Evolutionary conservation across 1,140 invertebrate genomes (phyloP).

Genomic region (Trachymyrmex septentrionalis): DNA sequence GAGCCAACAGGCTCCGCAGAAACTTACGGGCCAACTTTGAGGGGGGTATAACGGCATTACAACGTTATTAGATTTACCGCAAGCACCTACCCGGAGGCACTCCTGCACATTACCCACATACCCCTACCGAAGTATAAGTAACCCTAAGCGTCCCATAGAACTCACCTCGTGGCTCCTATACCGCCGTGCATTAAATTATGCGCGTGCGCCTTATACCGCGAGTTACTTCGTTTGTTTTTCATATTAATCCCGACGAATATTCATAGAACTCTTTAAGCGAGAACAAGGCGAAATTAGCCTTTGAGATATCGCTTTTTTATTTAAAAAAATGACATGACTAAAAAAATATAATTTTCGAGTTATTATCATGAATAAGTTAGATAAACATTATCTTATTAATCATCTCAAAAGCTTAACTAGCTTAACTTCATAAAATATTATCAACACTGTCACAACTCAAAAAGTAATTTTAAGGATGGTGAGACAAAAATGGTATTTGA

Average conservation of each 20-base stretch:
- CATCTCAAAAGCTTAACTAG: no score
- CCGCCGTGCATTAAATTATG: conserved; percentile 75
- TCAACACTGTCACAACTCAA: no score
- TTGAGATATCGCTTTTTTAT: no score
- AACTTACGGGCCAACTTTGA: conserved; percentile 80
- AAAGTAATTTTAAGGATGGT: no score
- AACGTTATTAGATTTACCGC: conserved; percentile 87
- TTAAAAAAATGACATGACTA: no score
- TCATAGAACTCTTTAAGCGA: background rate
- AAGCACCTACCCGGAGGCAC: conserved; percentile 85
- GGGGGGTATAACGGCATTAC: conserved; percentile 84
- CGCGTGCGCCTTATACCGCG: conserved; percentile 57
- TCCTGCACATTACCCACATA: conserved; percentile 81
- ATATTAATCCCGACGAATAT: conserved; percentile 2
- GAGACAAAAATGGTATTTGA: no score
- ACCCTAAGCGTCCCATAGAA: conserved; percentile 80
- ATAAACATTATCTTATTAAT: no score
- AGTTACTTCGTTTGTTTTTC: conserved; percentile 35
- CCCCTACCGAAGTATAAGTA: conserved; percentile 80
- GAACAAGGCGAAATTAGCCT: background rate
- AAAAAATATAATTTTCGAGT: no score
- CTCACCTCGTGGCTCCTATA: conserved; percentile 54
- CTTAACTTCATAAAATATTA: no score
- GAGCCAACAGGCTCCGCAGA: conserved; percentile 73
- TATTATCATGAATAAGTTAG: no score